Evolutionary conservation across 2,113 vertebrate genomes (phyloP).

Genomic region (Hydropotes inermis): DNA sequence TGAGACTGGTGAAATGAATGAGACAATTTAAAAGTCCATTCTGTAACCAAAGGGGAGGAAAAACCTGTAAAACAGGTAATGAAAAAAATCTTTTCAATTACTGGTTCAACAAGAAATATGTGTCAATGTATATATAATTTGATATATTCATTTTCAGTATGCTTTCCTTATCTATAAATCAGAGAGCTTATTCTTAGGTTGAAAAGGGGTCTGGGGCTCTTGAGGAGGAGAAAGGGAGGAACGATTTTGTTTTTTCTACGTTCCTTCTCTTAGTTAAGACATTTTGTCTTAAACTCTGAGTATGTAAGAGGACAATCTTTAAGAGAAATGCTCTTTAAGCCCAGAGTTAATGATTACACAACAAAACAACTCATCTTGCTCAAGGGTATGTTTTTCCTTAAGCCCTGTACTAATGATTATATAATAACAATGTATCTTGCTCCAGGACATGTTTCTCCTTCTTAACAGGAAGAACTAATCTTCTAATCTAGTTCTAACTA

Average conservation of each 20-base stretch:
- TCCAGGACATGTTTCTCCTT: background rate
- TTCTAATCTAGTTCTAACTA: background rate
- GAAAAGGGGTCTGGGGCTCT: background rate
- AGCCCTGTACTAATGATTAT: background rate
- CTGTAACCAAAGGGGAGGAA: conserved; percentile 3
- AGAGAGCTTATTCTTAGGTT: background rate
- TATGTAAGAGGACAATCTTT: background rate
- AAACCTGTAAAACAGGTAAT: conserved; percentile 34
- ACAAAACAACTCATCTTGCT: background rate
- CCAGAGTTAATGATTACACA: background rate
- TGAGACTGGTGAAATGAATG: conserved; percentile 29
- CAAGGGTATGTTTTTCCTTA: background rate
- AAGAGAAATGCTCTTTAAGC: background rate
- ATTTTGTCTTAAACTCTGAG: background rate
- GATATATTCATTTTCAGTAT: background rate
- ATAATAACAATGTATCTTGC: background rate
- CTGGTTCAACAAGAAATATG: conserved; percentile 7
- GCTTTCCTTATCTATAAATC: conserved; percentile 10
- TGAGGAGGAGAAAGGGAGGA: background rate
- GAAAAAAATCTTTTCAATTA: conserved; percentile 20
- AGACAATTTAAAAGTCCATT: conserved; percentile 23
- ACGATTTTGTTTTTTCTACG: background rate
- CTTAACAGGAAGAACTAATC: background rate
- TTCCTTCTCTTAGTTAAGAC: background rate
- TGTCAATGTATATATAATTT: background rate